These are phyloP conservation scores for Sebastes melanostomus DNA, from an alignment of 2,797 vertebrate genomes.

Conservation along the genomic window DNA sequence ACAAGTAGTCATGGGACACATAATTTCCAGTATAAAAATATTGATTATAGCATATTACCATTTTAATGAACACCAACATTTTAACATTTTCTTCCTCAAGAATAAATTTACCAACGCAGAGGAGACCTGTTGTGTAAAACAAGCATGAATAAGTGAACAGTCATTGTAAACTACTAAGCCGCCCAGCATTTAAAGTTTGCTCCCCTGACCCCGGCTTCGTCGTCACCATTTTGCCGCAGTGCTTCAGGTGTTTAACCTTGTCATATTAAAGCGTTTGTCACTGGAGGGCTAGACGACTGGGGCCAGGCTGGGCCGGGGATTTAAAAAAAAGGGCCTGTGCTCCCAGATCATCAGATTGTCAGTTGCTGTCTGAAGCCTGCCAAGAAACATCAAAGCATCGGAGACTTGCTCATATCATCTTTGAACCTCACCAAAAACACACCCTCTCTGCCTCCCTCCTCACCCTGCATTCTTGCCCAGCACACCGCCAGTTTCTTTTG, in stretches of 20 bases:
- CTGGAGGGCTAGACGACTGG: slow-evolving; percentile 62
- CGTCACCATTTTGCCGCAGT: slow-evolving; percentile 48
- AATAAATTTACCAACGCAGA: background rate
- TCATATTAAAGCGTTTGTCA: slow-evolving; percentile 79
- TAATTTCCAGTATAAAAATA: background rate
- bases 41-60: background rate
- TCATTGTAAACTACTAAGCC: slow-evolving; percentile 8
- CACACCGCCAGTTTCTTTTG: slow-evolving; percentile 10
- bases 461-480: slow-evolving; percentile 26
- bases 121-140: slow-evolving; percentile 16
- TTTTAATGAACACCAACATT: background rate
- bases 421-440: slow-evolving; percentile 72
- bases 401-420: slow-evolving; percentile 70
- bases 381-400: slow-evolving; percentile 81
- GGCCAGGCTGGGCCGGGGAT: slow-evolving; percentile 55
- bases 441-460: slow-evolving; percentile 40
- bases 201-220: slow-evolving; percentile 57
- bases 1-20: background rate
- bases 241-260: slow-evolving; percentile 78
- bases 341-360: slow-evolving; percentile 78
- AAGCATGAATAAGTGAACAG: slow-evolving; percentile 36
- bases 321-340: slow-evolving; percentile 47
- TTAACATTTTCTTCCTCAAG: background rate
- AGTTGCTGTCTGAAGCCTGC: slow-evolving; percentile 74
- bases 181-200: slow-evolving; percentile 41